Percentiles rank a stretch among this genome's conserved stretches.
phyloP scores from a whole-genome alignment of 2,113 vertebrate genomes.

The Microcebus lehilahytsara region DNA sequence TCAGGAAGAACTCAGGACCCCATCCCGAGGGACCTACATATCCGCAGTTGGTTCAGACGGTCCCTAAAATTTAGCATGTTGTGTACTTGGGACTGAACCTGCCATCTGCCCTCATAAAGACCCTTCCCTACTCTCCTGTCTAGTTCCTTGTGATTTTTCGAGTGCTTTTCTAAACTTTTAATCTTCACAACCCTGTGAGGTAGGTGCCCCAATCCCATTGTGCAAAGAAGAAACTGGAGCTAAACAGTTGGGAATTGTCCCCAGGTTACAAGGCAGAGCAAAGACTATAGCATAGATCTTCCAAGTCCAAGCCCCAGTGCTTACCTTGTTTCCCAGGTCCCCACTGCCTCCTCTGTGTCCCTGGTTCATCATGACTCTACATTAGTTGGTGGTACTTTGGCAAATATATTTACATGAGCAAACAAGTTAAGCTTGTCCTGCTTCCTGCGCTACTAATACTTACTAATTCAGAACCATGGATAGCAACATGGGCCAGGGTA shows the following conservation, averaged over 20 bases:
- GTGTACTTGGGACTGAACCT: background rate
- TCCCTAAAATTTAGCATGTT: background rate
- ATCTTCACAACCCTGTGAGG: background rate
- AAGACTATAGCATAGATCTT: background rate
- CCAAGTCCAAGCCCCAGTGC: background rate
- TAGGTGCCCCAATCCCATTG: background rate
- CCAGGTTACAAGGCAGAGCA: background rate
- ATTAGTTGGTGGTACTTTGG: background rate
- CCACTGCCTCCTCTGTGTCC: fast-evolving
- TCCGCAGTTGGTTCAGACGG: background rate
- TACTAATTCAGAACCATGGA: background rate
- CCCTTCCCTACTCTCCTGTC: background rate
- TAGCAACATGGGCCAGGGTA: background rate
- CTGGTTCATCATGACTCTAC: background rate
- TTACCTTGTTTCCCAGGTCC: no score
- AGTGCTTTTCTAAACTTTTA: background rate
- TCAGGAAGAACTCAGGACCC: background rate
- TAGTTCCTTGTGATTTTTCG: background rate
- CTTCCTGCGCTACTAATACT: background rate
- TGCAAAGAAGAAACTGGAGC: background rate
- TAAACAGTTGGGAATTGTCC: background rate
- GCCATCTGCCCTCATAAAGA: background rate
- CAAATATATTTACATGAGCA: background rate
- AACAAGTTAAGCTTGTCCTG: background rate
- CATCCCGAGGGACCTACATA: background rate